Evolutionary conservation across 1,140 invertebrate genomes (phyloP).

Genomic region (Pygmarrhopalites habei): DNA sequence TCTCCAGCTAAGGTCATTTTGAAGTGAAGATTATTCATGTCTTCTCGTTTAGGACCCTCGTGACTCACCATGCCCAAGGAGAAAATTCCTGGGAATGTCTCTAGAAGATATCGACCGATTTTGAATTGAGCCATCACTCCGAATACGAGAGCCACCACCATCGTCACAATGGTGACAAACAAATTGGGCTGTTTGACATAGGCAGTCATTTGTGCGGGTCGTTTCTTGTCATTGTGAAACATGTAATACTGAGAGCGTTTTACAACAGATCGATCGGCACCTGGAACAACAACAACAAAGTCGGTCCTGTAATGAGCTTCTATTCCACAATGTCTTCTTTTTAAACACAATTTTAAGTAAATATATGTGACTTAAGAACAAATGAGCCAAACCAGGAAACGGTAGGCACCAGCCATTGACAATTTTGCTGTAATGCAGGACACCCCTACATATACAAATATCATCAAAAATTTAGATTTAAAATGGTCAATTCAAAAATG

Average conservation of each 20-base stretch:
- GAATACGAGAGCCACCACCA: slow-evolving; percentile 56
- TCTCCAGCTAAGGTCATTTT: slow-evolving; percentile 61
- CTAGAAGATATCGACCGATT: slow-evolving; percentile 56
- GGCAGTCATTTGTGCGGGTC: slow-evolving; percentile 57
- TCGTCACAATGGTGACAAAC: slow-evolving; percentile 46
- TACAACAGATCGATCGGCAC: slow-evolving; percentile 54
- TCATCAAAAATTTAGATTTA: background rate
- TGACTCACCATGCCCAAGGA: slow-evolving; percentile 60
- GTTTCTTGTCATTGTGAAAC: slow-evolving; percentile 57
- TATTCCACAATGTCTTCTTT: no score
- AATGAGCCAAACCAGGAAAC: no score
- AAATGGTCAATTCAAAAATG: background rate
- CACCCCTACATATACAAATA: background rate
- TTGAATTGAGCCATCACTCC: slow-evolving; percentile 57
- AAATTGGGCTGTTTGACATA: slow-evolving; percentile 53
- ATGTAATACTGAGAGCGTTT: slow-evolving; percentile 67
- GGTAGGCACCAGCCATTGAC: slow-evolving; percentile 60
- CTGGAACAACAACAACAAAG: no score
- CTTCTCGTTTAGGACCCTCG: slow-evolving; percentile 58
- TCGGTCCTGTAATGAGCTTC: no score
- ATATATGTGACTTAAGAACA: no score
- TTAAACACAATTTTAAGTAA: no score
- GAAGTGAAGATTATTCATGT: slow-evolving; percentile 56
- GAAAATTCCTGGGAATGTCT: slow-evolving; percentile 67
- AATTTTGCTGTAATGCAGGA: slow-evolving; percentile 13